Conservation (phyloP, 2,888 invertebrate species). For the Mesorhabditis sp. region DNA sequence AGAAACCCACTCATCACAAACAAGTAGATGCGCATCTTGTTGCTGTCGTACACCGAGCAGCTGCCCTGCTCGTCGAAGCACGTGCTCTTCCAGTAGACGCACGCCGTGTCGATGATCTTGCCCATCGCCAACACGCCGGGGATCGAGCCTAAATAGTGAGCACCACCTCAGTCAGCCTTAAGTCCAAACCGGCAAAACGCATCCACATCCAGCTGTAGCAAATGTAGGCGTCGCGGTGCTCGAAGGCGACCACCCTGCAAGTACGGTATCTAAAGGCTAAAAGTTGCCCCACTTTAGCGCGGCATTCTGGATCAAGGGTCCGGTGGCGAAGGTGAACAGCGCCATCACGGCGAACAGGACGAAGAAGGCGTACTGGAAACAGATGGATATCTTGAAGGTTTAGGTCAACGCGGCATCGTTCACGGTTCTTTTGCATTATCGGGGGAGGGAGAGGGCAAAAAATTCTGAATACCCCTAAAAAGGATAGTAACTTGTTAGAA, state of each 20-base stretch:
- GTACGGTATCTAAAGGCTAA: neutral
- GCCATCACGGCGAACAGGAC: slow-evolving; percentile 29
- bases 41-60: too few species aligned
- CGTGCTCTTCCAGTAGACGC: neutral
- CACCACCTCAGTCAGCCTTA: too few species aligned
- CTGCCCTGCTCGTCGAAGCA: too few species aligned
- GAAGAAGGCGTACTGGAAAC: slow-evolving; percentile 25
- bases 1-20: too few species aligned
- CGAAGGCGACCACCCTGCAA: slow-evolving; percentile 31
- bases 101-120: neutral
- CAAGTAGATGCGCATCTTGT: too few species aligned
- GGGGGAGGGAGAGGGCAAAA: too few species aligned
- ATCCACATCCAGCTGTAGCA: slow-evolving; percentile 42
- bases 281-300: slow-evolving; percentile 20
- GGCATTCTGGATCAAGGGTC: slow-evolving; percentile 33
- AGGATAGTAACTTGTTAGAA: too few species aligned
- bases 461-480: too few species aligned
- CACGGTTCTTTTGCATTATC: too few species aligned
- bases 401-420: neutral
- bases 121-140: neutral
- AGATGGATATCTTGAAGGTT: neutral
- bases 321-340: slow-evolving; percentile 30
- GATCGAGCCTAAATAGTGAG: neutral
- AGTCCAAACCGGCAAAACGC: slow-evolving; percentile 24
- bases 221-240: slow-evolving; percentile 37